Evolutionary conservation across 2,888 invertebrate genomes (phyloP).

Genomic region (Prenolepis imparis): DNA sequence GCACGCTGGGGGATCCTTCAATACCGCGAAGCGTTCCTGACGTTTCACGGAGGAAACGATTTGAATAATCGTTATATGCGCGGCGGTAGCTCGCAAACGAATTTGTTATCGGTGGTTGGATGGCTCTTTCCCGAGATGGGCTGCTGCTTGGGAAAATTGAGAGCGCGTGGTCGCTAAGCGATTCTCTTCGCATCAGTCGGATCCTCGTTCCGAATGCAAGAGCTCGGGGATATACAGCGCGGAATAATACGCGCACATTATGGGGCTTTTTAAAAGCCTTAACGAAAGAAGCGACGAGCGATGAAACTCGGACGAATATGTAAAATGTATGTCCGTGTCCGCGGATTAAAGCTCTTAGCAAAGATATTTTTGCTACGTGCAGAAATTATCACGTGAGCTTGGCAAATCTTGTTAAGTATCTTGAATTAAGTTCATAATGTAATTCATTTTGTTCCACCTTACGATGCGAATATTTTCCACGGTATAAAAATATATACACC

Average conservation of each 20-base stretch:
- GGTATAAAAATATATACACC: neutral
- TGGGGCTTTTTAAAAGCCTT: constrained; percentile 40
- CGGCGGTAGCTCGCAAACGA: constrained; percentile 83
- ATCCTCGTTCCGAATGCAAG: constrained; percentile 44
- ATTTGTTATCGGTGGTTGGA: constrained; percentile 76
- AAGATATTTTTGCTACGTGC: constrained; percentile 7
- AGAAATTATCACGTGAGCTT: constrained; percentile 13
- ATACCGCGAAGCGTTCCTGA: constrained; percentile 60
- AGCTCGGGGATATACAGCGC: constrained; percentile 33
- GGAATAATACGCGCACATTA: constrained; percentile 54
- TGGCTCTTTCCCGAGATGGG: constrained; percentile 42
- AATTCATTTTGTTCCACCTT: neutral
- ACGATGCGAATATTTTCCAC: neutral
- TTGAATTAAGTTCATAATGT: neutral
- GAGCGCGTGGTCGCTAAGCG: constrained; percentile 42
- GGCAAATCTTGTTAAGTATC: constrained; percentile 17
- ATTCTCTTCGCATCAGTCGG: constrained; percentile 5
- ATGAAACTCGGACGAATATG: constrained; percentile 18
- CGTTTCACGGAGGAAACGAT: constrained; percentile 78
- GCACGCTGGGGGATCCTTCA: constrained; percentile 47
- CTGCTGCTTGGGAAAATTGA: constrained; percentile 54
- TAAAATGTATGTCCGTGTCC: neutral
- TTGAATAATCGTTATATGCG: constrained; percentile 86
- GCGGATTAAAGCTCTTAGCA: constrained; percentile 23
- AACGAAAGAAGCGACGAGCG: constrained; percentile 2